These are phyloP conservation scores for Dissostichus mawsoni DNA, from an alignment of 2,113 vertebrate species.

Conservation along the genomic window DNA sequence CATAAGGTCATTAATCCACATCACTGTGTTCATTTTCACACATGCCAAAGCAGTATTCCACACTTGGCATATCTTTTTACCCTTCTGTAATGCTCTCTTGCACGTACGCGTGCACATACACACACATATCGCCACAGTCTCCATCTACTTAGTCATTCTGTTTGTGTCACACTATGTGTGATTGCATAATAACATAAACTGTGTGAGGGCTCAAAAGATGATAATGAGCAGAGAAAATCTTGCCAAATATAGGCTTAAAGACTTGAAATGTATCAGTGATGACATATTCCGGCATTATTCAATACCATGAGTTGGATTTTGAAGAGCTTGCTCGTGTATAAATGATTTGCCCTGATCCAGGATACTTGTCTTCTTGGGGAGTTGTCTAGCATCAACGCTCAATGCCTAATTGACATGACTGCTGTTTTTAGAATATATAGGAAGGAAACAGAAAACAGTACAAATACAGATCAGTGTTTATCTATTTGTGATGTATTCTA, in stretches of 20 bases:
- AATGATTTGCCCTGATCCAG: conserved; percentile 60
- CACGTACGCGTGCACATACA: neutral
- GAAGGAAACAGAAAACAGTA: conserved; percentile 19
- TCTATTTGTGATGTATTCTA: conserved; percentile 7
- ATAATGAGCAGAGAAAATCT: conserved; percentile 65
- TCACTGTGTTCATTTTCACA: conserved; percentile 81
- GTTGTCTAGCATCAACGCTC: conserved; percentile 31
- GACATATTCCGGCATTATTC: conserved; percentile 58
- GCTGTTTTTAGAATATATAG: conserved; percentile 25
- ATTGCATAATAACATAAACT: conserved; percentile 58
- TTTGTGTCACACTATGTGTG: conserved; percentile 59
- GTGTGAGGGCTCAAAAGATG: conserved; percentile 43
- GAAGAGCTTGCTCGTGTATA: conserved; percentile 47
- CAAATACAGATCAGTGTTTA: conserved; percentile 1
- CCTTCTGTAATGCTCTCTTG: conserved; percentile 48
- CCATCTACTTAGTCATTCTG: conserved; percentile 67
- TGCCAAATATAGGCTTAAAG: conserved; percentile 60
- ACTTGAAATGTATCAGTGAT: conserved; percentile 62
- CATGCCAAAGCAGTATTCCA: conserved; percentile 78
- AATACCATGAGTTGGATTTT: conserved; percentile 51
- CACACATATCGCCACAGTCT: conserved; percentile 13
- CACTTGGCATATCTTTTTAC: conserved; percentile 76
- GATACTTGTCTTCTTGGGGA: conserved; percentile 67
- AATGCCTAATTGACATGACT: conserved; percentile 42
- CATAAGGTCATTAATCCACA: conserved; percentile 83